Conservation (phyloP, 92 coral and sea anemone species). For the Hydrozoanthus gracilis region DNA sequence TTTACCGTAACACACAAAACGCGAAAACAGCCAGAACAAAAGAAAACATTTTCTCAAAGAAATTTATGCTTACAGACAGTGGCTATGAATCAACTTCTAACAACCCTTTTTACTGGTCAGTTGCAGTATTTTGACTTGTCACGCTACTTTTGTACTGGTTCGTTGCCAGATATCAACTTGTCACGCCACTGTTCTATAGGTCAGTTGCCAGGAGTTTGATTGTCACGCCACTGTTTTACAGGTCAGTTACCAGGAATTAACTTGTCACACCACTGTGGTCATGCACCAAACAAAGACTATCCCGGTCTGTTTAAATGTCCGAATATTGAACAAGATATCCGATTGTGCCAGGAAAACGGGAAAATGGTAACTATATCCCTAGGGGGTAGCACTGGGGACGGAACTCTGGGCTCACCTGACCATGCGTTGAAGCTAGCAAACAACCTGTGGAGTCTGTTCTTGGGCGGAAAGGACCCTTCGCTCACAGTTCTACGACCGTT, state of each 20-base stretch:
- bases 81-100: conserved; percentile 36
- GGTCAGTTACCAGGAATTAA: conserved; percentile 36
- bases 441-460: conserved; percentile 30
- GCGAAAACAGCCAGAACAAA: no score
- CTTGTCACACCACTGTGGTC: conserved; percentile 31
- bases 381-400: conserved; percentile 42
- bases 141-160: no score
- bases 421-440: conserved; percentile 20
- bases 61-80: no score
- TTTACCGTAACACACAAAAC: no score
- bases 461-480: conserved; percentile 15
- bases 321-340: conserved; percentile 17
- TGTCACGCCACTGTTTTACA: background rate
- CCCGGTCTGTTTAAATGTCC: conserved; percentile 35
- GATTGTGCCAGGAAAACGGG: conserved; percentile 24
- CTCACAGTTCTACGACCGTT: conserved; percentile 27
- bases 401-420: background rate
- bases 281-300: background rate
- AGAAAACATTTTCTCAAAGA: no score
- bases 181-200: no score
- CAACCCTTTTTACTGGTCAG: background rate
- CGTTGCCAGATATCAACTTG: no score
- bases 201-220: no score
- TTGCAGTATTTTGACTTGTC: no score
- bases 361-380: conserved; percentile 33